These are phyloP conservation scores for Quiscalus mexicanus DNA, from an alignment of 2,113 vertebrate genomes.

Conservation along the genomic window DNA sequence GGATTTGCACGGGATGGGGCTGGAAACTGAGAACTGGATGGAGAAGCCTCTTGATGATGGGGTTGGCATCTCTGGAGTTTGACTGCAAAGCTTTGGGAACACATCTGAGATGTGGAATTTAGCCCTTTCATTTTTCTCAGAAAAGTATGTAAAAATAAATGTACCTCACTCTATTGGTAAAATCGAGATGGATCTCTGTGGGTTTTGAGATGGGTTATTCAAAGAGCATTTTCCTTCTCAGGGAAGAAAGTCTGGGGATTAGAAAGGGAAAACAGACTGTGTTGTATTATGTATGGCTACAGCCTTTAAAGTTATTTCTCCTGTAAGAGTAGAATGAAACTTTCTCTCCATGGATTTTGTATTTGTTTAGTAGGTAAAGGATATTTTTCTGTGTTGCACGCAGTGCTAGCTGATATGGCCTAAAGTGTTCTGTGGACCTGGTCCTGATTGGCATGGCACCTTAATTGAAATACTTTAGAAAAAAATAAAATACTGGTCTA, in stretches of 20 bases:
- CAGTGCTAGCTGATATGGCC: accelerated
- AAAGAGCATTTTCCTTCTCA: neutral
- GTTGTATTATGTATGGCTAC: neutral
- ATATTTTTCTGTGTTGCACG: neutral
- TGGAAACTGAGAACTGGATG: neutral
- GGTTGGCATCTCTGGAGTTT: neutral
- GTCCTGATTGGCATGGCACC: neutral
- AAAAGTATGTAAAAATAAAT: neutral
- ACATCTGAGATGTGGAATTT: neutral
- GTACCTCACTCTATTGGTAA: neutral
- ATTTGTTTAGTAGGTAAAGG: neutral
- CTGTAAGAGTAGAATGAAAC: neutral
- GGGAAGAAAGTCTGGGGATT: neutral
- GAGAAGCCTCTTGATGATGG: neutral
- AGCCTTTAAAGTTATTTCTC: neutral
- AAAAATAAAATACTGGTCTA: neutral
- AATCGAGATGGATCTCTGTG: neutral
- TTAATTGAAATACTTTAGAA: neutral
- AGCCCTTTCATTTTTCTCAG: neutral
- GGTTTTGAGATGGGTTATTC: neutral
- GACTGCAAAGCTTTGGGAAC: neutral
- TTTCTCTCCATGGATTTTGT: neutral
- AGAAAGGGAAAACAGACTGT: neutral
- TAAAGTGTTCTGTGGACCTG: neutral
- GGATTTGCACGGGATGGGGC: too few species aligned